Percentiles rank a stretch among this genome's conserved stretches.
Conservation (phyloP, 1,140 invertebrate species). For the Procambarus virginalis region DNA sequence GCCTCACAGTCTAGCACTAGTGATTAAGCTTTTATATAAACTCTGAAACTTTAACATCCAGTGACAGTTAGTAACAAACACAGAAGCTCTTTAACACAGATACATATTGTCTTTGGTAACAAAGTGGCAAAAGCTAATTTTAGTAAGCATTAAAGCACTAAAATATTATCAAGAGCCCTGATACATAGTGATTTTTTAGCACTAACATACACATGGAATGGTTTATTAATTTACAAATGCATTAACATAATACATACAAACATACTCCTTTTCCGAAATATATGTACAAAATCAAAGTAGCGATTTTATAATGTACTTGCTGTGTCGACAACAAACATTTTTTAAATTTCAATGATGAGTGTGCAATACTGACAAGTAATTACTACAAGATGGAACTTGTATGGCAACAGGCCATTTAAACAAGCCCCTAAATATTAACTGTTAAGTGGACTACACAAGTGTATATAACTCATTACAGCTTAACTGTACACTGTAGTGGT, state of each 20-base stretch:
- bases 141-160: neutral
- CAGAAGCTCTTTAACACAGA: neutral
- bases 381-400: no score
- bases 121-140: neutral
- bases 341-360: no score
- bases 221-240: constrained; percentile 13
- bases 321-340: no score
- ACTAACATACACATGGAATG: constrained; percentile 8
- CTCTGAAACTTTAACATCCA: constrained; percentile 35
- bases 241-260: constrained; percentile 22
- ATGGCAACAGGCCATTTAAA: no score
- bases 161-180: neutral
- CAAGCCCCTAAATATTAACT: no score
- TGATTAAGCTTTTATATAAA: constrained; percentile 22
- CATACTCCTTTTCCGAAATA: no score
- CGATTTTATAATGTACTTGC: no score
- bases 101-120: constrained; percentile 1
- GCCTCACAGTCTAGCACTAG: constrained; percentile 7
- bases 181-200: constrained; percentile 9
- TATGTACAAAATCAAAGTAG: no score
- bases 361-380: no score
- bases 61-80: constrained; percentile 13
- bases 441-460: neutral
- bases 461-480: neutral
- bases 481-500: neutral